Percentiles rank a stretch among this genome's conserved stretches.
phyloP scores from a whole-genome alignment of 2,113 vertebrate genomes.

The Tachysurus fulvidraco region DNA sequence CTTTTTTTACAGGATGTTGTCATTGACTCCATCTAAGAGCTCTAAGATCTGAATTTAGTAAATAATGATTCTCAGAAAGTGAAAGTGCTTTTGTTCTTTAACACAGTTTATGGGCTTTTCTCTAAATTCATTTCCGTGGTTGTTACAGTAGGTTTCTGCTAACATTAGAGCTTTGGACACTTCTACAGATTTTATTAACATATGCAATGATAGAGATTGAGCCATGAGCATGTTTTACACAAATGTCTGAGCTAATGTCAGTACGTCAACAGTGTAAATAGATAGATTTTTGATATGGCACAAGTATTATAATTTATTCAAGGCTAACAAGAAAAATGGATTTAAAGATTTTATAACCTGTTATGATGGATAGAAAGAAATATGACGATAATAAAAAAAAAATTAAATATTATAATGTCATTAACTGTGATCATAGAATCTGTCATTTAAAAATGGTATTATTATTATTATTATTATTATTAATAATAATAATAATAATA shows the following conservation, averaged over 20 bases:
- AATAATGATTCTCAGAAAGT: neutral
- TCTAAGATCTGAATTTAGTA: neutral
- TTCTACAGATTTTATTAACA: neutral
- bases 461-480: too few species aligned
- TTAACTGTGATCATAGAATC: neutral
- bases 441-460: neutral
- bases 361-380: too few species aligned
- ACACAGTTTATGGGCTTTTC: too few species aligned
- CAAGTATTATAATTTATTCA: neutral
- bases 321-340: neutral
- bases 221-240: neutral
- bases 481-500: neutral
- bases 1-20: slow-evolving; percentile 29
- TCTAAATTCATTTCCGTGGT: too few species aligned
- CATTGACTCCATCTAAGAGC: slow-evolving; percentile 49
- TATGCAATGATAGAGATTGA: neutral
- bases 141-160: too few species aligned
- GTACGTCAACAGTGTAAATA: neutral
- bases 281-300: neutral
- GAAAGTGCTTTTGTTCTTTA: neutral
- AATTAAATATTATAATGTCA: neutral
- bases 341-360: neutral
- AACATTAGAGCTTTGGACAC: neutral
- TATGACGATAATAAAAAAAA: neutral
- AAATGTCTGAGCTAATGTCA: neutral